Percentiles rank a stretch among this genome's conserved stretches.
Evolutionary conservation across 1,140 invertebrate species (phyloP).

Genomic region (Mactra quadrangularis): DNA sequence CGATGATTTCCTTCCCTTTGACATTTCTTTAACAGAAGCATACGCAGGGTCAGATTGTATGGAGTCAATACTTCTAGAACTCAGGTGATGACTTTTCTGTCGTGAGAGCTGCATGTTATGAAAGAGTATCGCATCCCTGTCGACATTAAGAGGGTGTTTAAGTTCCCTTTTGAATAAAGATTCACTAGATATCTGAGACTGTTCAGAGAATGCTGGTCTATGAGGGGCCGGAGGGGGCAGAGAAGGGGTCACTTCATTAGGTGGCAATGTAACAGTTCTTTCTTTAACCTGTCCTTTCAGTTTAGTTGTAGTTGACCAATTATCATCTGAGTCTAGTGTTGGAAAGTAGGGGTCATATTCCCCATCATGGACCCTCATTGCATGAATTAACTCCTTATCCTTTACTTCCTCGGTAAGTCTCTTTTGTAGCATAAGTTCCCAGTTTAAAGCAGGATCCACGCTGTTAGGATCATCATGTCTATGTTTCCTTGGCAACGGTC

Average conservation of each 20-base stretch:
- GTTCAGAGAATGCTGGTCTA: slow-evolving; percentile 44
- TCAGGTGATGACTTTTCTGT: slow-evolving; percentile 68
- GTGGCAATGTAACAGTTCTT: slow-evolving; percentile 36
- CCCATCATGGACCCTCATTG: slow-evolving; percentile 41
- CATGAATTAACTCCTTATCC: slow-evolving; percentile 73
- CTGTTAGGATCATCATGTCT: background rate
- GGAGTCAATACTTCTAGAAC: slow-evolving; percentile 76
- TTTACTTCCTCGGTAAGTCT: slow-evolving; percentile 78
- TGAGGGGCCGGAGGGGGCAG: slow-evolving; percentile 43
- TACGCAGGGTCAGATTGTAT: slow-evolving; percentile 77
- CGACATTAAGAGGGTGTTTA: slow-evolving; percentile 73
- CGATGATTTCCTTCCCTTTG: slow-evolving; percentile 64
- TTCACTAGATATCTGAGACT: slow-evolving; percentile 66
- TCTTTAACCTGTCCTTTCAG: slow-evolving; percentile 46
- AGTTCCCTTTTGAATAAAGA: slow-evolving; percentile 74
- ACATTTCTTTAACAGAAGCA: slow-evolving; percentile 66
- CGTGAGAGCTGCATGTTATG: slow-evolving; percentile 80
- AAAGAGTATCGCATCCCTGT: slow-evolving; percentile 80
- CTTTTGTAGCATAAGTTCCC: slow-evolving; percentile 75
- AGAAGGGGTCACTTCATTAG: slow-evolving; percentile 36
- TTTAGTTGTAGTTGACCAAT: slow-evolving; percentile 60
- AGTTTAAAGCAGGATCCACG: slow-evolving; percentile 59
- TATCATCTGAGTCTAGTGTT: slow-evolving; percentile 44
- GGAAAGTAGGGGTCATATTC: slow-evolving; percentile 44
- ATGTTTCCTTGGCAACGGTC: slow-evolving; percentile 25